Base-by-base conservation (phyloP, 2,888 invertebrate genomes). In the Argyra leucocephala region DNA sequence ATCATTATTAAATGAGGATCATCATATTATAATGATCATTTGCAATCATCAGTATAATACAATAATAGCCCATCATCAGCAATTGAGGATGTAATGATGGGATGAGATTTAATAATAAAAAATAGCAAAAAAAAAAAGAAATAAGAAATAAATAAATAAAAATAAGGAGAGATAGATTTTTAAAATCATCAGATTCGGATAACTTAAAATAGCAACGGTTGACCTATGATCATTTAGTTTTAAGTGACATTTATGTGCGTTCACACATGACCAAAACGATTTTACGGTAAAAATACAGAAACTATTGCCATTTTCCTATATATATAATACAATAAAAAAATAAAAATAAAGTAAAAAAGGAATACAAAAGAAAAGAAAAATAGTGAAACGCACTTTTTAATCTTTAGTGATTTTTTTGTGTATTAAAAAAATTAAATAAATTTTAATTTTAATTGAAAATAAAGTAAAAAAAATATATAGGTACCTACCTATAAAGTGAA, bases 151-250 rank as follows among this genome's bases (percentile, higher is more conserved):
- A 18, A 48, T 37, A 37, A n/a, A 48, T 48, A 3, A 48, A 48
- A 31, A n/a, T n/a, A 48, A 48, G 31, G 18, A 48, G 48, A 48
- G 48, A 48, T 15, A 48, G 48, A 48, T 48, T 48, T 18, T 48
- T 9, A 48, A 5, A 15, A 48, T 48, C 48, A 12, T 48, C 18
- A 48, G n/a, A 66, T 66, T 67, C 69, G 69, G 68, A 69, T 68
- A 69, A 69, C 66, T 69, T 69, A 63, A 67, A 69, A 66, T 69
- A 67, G 66, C 66, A 68, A 69, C 68, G 69, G 68, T 66, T 68
- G 68, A 68, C 69, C 69, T 68, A 62, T 66, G 67, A 69, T 64
- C 68, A 66, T 64, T 69, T 69, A 69, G 69, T 69, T 67, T 68
- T 67, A 68, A 67, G 66, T 67, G 67, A 66, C 65, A 66, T 68